Evolutionary conservation across 2,113 vertebrate species (phyloP).

Genomic region (Leptodactylus fuscus): DNA sequence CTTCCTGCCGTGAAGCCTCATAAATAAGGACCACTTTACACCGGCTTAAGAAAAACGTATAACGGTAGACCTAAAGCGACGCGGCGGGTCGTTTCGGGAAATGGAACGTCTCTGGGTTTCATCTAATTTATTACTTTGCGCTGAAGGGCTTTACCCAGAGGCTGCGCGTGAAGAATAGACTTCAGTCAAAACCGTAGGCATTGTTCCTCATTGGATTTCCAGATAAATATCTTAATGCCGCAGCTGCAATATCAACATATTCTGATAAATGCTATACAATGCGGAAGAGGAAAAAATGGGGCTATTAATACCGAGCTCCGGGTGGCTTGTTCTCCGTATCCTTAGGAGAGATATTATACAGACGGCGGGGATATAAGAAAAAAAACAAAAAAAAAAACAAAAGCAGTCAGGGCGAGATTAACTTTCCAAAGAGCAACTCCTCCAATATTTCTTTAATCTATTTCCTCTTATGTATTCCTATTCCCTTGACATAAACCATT

Average conservation of each 20-base stretch:
- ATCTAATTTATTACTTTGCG: not conserved
- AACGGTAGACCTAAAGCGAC: not conserved
- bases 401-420: not conserved
- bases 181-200: not conserved
- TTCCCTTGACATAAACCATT: not conserved
- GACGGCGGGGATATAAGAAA: no score
- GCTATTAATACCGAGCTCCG: not conserved
- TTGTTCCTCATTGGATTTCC: not conserved
- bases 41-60: conserved; percentile 1
- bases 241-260: conserved; percentile 4
- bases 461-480: not conserved
- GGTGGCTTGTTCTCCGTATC: not conserved
- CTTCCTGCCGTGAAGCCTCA: conserved; percentile 49
- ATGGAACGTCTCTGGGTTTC: not conserved
- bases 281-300: not conserved
- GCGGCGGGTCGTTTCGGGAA: not conserved
- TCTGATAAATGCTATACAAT: not conserved
- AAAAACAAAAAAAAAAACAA: no score
- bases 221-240: conserved; percentile 20
- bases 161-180: conserved; percentile 12
- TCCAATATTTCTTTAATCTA: not conserved
- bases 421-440: not conserved
- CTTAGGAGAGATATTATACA: not conserved
- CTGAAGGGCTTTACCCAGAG: conserved; percentile 33
- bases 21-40: conserved; percentile 34